These are phyloP conservation scores for Valencia hispanica DNA, from an alignment of 2,797 vertebrate genomes.

Conservation along the genomic window DNA sequence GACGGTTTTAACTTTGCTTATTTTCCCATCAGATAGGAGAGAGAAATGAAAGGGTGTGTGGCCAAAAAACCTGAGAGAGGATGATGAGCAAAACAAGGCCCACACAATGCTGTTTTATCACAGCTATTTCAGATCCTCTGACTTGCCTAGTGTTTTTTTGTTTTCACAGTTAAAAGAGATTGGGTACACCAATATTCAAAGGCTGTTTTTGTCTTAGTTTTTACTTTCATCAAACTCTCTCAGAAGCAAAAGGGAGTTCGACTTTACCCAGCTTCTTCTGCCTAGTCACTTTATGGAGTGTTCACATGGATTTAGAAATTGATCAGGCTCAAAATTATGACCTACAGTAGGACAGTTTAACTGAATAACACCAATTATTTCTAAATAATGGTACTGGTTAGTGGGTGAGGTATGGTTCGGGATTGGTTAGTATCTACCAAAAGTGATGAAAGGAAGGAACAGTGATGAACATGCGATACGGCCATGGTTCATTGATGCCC, in stretches of 20 bases:
- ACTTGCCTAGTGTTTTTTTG: constrained; percentile 38
- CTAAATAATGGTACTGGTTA: not conserved
- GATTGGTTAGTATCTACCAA: not conserved
- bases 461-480: not conserved
- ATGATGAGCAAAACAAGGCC: constrained; percentile 45
- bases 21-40: constrained; percentile 51
- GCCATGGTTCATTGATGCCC: not conserved
- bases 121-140: constrained; percentile 42
- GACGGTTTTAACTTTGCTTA: constrained; percentile 46
- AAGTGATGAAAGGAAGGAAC: not conserved
- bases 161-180: constrained; percentile 52
- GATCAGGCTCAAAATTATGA: not conserved
- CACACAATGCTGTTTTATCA: constrained; percentile 53
- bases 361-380: not conserved
- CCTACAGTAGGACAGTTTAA: not conserved
- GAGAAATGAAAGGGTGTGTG: constrained; percentile 47
- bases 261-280: constrained; percentile 14
- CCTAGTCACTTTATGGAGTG: constrained; percentile 15
- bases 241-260: not conserved
- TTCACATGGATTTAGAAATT: constrained; percentile 34
- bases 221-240: constrained; percentile 23
- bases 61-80: constrained; percentile 38
- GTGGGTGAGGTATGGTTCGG: too few species aligned
- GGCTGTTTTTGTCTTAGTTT: constrained; percentile 8
- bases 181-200: constrained; percentile 31